These are phyloP conservation scores for Paramormyrops kingsleyae DNA, from an alignment of 2,113 vertebrate species.

Conservation along the genomic window DNA sequence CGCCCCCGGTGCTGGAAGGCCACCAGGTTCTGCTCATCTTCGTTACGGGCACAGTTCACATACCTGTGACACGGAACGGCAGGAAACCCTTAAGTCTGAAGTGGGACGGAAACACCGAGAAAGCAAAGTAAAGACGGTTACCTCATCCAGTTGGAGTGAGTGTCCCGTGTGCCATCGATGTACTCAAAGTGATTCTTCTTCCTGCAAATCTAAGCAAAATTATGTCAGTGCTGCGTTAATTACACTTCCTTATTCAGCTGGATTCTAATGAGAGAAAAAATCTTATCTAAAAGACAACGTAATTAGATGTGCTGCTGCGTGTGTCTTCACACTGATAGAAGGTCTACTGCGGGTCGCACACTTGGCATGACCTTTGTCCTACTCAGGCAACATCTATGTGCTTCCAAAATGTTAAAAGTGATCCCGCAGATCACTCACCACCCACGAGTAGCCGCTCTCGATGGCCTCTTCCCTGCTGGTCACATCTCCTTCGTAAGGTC, in stretches of 20 bases:
- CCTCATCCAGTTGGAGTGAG: constrained; percentile 71
- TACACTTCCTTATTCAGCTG: background rate
- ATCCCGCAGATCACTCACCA: constrained; percentile 51
- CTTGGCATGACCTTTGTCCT: background rate
- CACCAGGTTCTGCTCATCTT: too few relatives aligned
- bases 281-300: background rate
- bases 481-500: constrained; percentile 66
- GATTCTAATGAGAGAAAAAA: background rate
- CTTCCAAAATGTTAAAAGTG: background rate
- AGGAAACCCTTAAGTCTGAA: background rate
- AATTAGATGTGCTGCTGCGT: background rate
- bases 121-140: too few relatives aligned
- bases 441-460: constrained; percentile 69
- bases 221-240: background rate
- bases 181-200: constrained; percentile 61
- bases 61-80: constrained; percentile 44
- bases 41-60: too few relatives aligned
- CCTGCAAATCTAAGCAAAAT: constrained; percentile 57
- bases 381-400: background rate
- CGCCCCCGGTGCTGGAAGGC: constrained; percentile 50
- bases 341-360: background rate
- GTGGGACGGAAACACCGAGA: too few relatives aligned
- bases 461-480: constrained; percentile 57
- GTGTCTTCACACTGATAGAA: background rate
- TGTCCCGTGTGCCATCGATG: constrained; percentile 60